Evolutionary conservation across 2,888 invertebrate genomes (phyloP), one percentile per base, ranked within the genome.

Genomic region (Anthophora plumipes): DNA sequence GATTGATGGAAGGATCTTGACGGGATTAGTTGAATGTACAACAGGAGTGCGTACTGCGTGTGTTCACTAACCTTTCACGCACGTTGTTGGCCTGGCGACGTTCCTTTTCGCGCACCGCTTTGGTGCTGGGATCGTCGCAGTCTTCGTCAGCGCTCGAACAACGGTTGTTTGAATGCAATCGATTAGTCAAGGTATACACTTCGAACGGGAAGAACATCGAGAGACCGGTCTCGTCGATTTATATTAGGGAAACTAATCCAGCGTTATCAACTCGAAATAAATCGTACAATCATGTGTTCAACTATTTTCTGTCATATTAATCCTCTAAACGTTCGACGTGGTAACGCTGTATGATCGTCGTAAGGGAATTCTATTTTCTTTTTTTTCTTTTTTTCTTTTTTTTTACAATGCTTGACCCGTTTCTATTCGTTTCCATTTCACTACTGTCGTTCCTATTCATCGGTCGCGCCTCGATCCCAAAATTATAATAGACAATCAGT

Each of bases 71-170:
- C 98, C 98, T 97, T 96, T 98, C 98, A 91, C 99, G 95, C 89
- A 98, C 98, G 95, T 99, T 99, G 96, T 99, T 99, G 93, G 99
- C 98, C 94, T 98, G 98, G 89, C 99, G 95, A 91, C 99, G 96
- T 95, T 99, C 98, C 94, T 97, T 96, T 95, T 99, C 98, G 94
- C 98, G 96, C 94, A 98, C 97, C 91, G 97, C 97, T 95, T 98
- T 98, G 92, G 97, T 96, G 95, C 96, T 96, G 67, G 98, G 98
- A 92, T 96, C 96, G 94, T 96, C 96, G 93, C 96, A 97, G 90
- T 96, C 96, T 93, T 97, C 97, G 92, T 97, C 97, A 80, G 97
- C 97, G 91, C 97, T 97, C 93, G 97, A 97, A 94, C 96, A 97
- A 94, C 96, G 95, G 89, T 91, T 91, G 88, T 93, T 92, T 89